Base-by-base conservation (phyloP, 2,797 vertebrate species). In the Phyllotis vaccarum region DNA sequence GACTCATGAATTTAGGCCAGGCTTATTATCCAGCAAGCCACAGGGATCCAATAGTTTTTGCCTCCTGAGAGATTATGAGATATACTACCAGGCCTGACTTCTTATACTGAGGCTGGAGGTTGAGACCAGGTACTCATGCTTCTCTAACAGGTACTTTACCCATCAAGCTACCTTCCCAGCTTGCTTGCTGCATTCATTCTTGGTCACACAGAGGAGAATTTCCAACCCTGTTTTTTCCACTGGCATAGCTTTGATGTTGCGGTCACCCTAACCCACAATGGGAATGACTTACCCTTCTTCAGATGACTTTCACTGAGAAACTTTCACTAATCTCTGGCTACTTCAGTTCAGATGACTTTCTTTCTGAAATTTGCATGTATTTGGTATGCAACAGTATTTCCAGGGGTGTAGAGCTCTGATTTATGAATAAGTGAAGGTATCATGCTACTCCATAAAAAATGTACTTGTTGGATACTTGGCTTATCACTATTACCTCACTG, bases 361-460 rank as follows among this genome's bases (percentile, higher is more conserved):
- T 92, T 94, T 72, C 91, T 22, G 92, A 97, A 96, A 54, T 66
- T 82, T 46, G 14, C 86, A 94, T 97, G 95, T 92, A 90, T 68
- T 91, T 96, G 97, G 82, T 11, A 94, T 90, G 62, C 81, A 90
- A 75, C 52, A 0, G 1, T 37, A 66, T 90, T 91, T 95, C 90
- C 49, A 66, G 91, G 95, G 91, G 21, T 78, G 2, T 83, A 87
- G 76, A 13, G 0, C 91, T 87, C 58, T 46, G 93, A 52, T 80
- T 96, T 93, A 95, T 93, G 85, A 68, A 96, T 97, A 92, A 89
- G 91, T 81, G 97, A 98, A 94, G 83, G 96, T 86, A 94, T 89
- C 79, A 92, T 94, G 34, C 91, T 74, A 31, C n/a, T 17, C 66
- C 14, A 2, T 16, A 31, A 34, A 76, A 62, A 43, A 54, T 0